phyloP scores from a whole-genome alignment of 2,888 invertebrate species.

The Vanessa cardui region DNA sequence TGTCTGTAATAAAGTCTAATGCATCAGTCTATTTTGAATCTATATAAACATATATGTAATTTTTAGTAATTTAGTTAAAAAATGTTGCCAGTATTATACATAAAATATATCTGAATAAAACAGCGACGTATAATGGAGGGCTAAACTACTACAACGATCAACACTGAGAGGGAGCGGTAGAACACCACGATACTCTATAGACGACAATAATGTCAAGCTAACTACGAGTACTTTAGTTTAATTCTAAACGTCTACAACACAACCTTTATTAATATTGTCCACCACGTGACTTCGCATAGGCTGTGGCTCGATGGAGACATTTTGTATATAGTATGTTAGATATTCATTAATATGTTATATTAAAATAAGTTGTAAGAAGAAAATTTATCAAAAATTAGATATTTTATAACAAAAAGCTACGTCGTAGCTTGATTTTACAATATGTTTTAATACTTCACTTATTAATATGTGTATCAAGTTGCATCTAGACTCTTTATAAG shows the following conservation, averaged over 20 bases:
- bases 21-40: neutral
- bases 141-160: slow-evolving; percentile 13
- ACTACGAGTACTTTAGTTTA: slow-evolving; percentile 19
- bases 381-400: no score
- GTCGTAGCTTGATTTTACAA: no score
- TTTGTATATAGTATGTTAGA: neutral
- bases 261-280: slow-evolving; percentile 58
- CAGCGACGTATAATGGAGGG: neutral
- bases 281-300: slow-evolving; percentile 11
- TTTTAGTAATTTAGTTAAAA: no score
- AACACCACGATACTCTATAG: slow-evolving; percentile 30
- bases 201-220: slow-evolving; percentile 39
- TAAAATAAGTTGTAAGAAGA: neutral
- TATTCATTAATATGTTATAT: neutral
- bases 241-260: slow-evolving; percentile 61
- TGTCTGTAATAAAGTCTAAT: neutral
- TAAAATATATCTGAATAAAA: neutral
- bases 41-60: no score
- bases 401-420: no score
- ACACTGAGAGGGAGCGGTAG: slow-evolving; percentile 4
- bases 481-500: no score
- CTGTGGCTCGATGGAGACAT: slow-evolving; percentile 15
- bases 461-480: no score
- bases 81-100: neutral
- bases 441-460: no score